Evolutionary conservation across 2,113 vertebrate species (phyloP).

Genomic region (Apteryx owenii): DNA sequence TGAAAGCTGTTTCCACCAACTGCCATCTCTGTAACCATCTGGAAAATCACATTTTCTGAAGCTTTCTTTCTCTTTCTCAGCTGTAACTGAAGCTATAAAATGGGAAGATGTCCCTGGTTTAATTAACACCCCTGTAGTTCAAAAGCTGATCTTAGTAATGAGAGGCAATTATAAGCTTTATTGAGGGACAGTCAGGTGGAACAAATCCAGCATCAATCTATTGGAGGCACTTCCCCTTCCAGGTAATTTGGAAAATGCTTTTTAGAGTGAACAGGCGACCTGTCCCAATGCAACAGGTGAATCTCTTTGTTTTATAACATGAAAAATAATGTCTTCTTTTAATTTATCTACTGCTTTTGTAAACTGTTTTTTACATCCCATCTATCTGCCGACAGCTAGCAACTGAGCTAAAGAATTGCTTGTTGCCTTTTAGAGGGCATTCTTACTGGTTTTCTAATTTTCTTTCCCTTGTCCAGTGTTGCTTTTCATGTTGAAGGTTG

Average conservation of each 20-base stretch:
- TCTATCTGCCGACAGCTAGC: neutral
- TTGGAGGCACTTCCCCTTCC: neutral
- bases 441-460: neutral
- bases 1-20: constrained; percentile 56
- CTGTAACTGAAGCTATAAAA: constrained; percentile 67
- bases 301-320: neutral
- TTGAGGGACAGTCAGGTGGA: constrained; percentile 62
- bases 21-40: constrained; percentile 55
- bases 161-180: constrained; percentile 58
- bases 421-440: neutral
- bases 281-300: neutral
- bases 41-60: constrained; percentile 67
- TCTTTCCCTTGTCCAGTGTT: neutral
- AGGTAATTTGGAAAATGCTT: constrained; percentile 38
- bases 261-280: constrained; percentile 17
- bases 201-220: constrained; percentile 40
- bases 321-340: neutral
- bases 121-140: constrained; percentile 67
- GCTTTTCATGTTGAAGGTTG: neutral
- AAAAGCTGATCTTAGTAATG: constrained; percentile 66
- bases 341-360: neutral
- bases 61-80: constrained; percentile 52
- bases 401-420: neutral
- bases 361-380: neutral
- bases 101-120: constrained; percentile 48